Percentiles rank a stretch among this genome's conserved stretches.
Conservation (phyloP, 2,888 invertebrate species). For the Tetanocera ferruginea region DNA sequence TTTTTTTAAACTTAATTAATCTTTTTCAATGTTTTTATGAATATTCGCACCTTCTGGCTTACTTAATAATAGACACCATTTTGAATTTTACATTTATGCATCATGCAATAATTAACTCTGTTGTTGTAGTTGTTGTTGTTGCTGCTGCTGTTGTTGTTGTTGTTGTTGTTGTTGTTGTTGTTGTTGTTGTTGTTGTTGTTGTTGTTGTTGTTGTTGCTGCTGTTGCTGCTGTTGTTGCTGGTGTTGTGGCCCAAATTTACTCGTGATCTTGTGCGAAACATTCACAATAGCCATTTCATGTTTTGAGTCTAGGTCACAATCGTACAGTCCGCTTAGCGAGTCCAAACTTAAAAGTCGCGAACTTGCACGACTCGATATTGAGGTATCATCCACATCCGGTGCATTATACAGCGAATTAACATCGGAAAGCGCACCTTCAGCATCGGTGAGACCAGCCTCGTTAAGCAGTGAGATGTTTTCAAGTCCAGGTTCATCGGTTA, state of each 20-base stretch:
- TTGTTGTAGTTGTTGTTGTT: not conserved
- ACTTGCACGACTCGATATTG: slow-evolving; percentile 86
- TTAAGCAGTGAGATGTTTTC: slow-evolving; percentile 89
- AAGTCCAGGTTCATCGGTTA: slow-evolving; percentile 88
- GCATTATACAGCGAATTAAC: slow-evolving; percentile 86
- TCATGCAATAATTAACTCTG: slow-evolving; percentile 26
- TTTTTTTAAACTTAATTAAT: not conserved
- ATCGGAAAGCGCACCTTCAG: slow-evolving; percentile 89
- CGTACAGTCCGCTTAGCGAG: slow-evolving; percentile 85
- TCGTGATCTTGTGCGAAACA: slow-evolving; percentile 70
- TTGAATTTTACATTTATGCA: slow-evolving; percentile 14
- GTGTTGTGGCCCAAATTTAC: slow-evolving; percentile 68
- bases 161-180: slow-evolving; percentile 53
- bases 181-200: slow-evolving; percentile 41
- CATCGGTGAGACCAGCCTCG: slow-evolving; percentile 88
- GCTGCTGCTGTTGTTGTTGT: slow-evolving; percentile 46
- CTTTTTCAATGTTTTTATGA: not conserved
- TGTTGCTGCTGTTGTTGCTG: slow-evolving; percentile 2
- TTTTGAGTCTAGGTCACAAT: slow-evolving; percentile 73
- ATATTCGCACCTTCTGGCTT: slow-evolving; percentile 9
- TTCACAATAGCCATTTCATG: slow-evolving; percentile 71
- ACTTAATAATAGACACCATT: slow-evolving; percentile 47
- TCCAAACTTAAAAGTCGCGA: slow-evolving; percentile 85
- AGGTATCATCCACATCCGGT: slow-evolving; percentile 78
- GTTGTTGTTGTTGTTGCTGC: slow-evolving; percentile 49